A percentile compares a stretch with the other conserved stretches of the same genome.
Evolutionary conservation across 2,888 invertebrate species (phyloP).

Genomic region (Drosophila stalkeri): DNA sequence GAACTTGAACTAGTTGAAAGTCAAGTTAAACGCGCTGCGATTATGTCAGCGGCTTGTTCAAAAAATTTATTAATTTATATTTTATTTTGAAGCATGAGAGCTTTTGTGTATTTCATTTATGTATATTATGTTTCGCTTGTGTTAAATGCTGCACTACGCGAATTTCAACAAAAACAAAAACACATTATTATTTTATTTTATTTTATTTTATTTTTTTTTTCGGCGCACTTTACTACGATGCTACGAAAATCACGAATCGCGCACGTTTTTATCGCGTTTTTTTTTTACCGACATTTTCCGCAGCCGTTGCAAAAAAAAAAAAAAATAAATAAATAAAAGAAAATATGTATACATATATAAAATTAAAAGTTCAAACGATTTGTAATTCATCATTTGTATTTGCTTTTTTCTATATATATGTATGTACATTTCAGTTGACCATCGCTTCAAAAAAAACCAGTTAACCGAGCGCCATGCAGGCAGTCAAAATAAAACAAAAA

Average conservation of each 20-base stretch:
- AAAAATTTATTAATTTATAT: conserved; percentile 22
- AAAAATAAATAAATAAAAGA: neutral
- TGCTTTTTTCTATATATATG: neutral
- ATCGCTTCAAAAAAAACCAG: conserved; percentile 41
- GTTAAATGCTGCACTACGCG: conserved; percentile 35
- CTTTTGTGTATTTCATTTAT: conserved; percentile 14
- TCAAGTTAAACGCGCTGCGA: conserved; percentile 45
- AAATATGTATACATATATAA: neutral
- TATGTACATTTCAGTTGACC: conserved; percentile 13
- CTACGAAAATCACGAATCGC: conserved; percentile 48
- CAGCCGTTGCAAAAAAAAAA: conserved; percentile 27
- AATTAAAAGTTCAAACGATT: conserved; percentile 19
- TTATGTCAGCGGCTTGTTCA: conserved; percentile 63
- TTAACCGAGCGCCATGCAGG: conserved; percentile 23
- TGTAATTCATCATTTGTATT: conserved; percentile 40
- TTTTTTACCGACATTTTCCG: conserved; percentile 34
- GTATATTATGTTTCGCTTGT: conserved; percentile 14
- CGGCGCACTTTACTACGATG: neutral
- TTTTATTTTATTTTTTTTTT: too few species aligned
- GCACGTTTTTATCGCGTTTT: conserved; percentile 71
- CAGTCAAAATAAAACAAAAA: conserved; percentile 38
- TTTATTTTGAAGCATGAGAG: conserved; percentile 2
- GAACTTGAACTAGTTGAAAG: conserved; percentile 63
- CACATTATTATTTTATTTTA: conserved; percentile 46
- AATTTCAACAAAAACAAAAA: conserved; percentile 62